phyloP scores from a whole-genome alignment of 2,797 vertebrate genomes.

The Enteromius paludinosus region DNA sequence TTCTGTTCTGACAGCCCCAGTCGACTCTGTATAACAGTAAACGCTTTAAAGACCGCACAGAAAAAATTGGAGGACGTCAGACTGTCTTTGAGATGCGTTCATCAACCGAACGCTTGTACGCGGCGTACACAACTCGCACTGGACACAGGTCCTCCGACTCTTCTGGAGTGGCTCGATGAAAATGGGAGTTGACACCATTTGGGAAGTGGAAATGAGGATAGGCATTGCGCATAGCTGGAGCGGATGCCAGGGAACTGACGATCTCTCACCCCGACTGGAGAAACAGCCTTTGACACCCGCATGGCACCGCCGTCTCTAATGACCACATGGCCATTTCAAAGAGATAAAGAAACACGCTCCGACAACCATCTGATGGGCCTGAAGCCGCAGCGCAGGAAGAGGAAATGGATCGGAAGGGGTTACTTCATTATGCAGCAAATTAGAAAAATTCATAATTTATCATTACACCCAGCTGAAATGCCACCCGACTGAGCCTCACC shows the following conservation, averaged over 20 bases:
- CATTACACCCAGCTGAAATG: conserved; percentile 98
- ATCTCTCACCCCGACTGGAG: conserved; percentile 67
- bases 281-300: conserved; percentile 75
- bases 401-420: conserved; percentile 88
- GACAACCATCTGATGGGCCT: conserved; percentile 61
- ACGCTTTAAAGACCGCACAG: conserved; percentile 66
- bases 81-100: conserved; percentile 62
- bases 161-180: conserved; percentile 58
- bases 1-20: conserved; percentile 71
- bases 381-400: conserved; percentile 56
- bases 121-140: conserved; percentile 21
- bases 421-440: conserved; percentile 98
- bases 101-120: conserved; percentile 52
- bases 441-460: conserved; percentile 99
- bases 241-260: conserved; percentile 65
- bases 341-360: conserved; percentile 56
- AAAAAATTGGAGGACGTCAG: conserved; percentile 69
- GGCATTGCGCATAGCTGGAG: conserved; percentile 49
- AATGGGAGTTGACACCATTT: conserved; percentile 65
- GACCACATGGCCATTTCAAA: conserved; percentile 73
- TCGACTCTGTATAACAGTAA: conserved; percentile 69
- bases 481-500: conserved; percentile 97
- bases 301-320: conserved; percentile 75
- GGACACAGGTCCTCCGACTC: conserved; percentile 46
- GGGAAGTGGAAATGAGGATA: conserved; percentile 59